phyloP scores from a whole-genome alignment of 2,888 invertebrate genomes.

The Dusona sp. region DNA sequence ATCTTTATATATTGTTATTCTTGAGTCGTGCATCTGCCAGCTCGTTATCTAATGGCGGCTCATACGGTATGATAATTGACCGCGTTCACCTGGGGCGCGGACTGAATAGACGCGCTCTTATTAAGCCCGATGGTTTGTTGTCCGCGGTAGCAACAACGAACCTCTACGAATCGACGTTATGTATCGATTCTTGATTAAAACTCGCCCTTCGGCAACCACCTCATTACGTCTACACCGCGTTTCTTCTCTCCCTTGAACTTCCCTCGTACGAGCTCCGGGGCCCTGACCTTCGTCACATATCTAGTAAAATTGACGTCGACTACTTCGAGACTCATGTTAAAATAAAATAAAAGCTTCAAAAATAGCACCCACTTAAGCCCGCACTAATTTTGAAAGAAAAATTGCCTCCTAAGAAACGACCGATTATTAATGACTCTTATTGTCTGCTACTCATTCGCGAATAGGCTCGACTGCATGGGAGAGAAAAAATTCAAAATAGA shows the following conservation, averaged over 20 bases:
- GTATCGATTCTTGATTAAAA: conserved; percentile 83
- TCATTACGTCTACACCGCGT: conserved; percentile 79
- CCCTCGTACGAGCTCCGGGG: conserved; percentile 33
- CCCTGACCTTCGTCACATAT: conserved; percentile 67
- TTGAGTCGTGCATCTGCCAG: conserved; percentile 79
- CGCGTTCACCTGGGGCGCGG: conserved; percentile 78
- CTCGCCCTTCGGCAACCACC: conserved; percentile 80
- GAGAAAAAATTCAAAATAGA: not conserved
- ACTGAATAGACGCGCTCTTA: conserved; percentile 80
- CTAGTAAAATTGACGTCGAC: conserved; percentile 73
- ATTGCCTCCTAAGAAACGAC: conserved; percentile 50
- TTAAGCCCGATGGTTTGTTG: conserved; percentile 78
- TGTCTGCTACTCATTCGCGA: conserved; percentile 44
- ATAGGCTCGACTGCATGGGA: not conserved
- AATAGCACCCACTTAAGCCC: conserved; percentile 42
- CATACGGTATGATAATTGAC: conserved; percentile 82
- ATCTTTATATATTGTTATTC: conserved; percentile 43
- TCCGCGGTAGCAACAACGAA: conserved; percentile 76
- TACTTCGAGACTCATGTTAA: conserved; percentile 23
- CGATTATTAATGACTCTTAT: conserved; percentile 62
- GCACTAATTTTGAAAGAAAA: conserved; percentile 66
- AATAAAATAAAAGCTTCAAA: conserved; percentile 3
- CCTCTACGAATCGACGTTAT: conserved; percentile 79
- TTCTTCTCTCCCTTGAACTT: not conserved
- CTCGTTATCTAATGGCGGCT: conserved; percentile 84